phyloP scores from a whole-genome alignment of 1,140 invertebrate genomes.

The Chrysomallon squamiferum region DNA sequence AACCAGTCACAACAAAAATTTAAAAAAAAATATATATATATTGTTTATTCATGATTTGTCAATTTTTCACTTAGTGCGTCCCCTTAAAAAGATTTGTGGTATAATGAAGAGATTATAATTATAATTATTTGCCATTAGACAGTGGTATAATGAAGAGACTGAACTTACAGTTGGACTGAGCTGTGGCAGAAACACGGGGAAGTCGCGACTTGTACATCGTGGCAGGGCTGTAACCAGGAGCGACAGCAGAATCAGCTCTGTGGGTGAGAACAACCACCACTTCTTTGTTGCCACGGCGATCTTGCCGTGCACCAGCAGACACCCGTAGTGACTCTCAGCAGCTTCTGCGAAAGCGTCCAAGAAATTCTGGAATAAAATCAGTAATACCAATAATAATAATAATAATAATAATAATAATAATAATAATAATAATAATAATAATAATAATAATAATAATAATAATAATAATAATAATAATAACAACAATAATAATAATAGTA shows the following conservation, averaged over 20 bases:
- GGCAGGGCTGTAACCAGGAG: constrained; percentile 72
- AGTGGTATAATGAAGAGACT: too few relatives aligned
- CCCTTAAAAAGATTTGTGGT: too few relatives aligned
- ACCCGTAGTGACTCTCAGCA: constrained; percentile 79
- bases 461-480: not conserved
- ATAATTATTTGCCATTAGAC: too few relatives aligned
- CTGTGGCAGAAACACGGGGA: constrained; percentile 81
- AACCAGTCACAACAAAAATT: too few relatives aligned
- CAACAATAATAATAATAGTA: not conserved
- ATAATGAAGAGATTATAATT: too few relatives aligned
- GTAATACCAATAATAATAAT: not conserved
- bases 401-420: too few relatives aligned
- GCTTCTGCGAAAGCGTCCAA: constrained; percentile 78
- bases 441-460: not conserved
- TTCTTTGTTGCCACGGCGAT: constrained; percentile 79
- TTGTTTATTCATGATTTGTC: too few relatives aligned
- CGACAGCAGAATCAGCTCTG: constrained; percentile 77
- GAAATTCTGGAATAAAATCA: constrained; percentile 69
- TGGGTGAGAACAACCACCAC: constrained; percentile 77
- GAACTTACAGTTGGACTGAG: constrained; percentile 80
- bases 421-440: too few relatives aligned
- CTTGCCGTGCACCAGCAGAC: constrained; percentile 77
- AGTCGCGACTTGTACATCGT: constrained; percentile 73
- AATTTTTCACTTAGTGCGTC: too few relatives aligned
- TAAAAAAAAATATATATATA: too few relatives aligned